A percentile compares a stretch with the other conserved stretches of the same genome.
These are phyloP conservation scores for Tinea trinotella DNA, from an alignment of 2,888 invertebrate genomes.

Conservation along the genomic window DNA sequence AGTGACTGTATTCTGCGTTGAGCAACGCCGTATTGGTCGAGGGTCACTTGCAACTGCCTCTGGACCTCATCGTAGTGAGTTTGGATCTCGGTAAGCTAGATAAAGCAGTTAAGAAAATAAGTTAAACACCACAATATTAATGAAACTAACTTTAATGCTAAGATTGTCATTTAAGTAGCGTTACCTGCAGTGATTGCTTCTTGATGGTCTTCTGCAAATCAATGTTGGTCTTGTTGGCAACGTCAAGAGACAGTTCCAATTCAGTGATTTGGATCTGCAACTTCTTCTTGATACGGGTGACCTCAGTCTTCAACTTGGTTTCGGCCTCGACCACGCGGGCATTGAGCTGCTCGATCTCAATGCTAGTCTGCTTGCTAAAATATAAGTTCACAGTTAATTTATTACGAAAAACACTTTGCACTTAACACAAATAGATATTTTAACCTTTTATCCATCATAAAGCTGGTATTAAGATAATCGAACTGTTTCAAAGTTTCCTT, in stretches of 20 bases:
- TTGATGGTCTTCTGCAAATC: conserved; percentile 98
- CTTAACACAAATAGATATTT: not conserved
- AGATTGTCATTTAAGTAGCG: too few relatives aligned
- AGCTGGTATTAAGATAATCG: conserved; percentile 71
- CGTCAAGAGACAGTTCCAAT: conserved; percentile 95
- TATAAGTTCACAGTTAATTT: not conserved
- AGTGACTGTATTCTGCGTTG: conserved; percentile 92
- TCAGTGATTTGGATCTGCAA: conserved; percentile 97
- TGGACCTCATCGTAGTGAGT: conserved; percentile 97
- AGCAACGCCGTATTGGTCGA: conserved; percentile 93
- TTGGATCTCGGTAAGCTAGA: conserved; percentile 87
- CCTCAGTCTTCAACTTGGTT: conserved; percentile 95
- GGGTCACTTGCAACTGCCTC: conserved; percentile 94
- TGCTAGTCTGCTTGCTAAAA: conserved; percentile 94
- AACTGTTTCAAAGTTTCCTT: conserved; percentile 76
- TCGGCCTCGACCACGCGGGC: conserved; percentile 97
- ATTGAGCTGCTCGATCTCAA: conserved; percentile 96
- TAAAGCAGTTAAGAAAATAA: not conserved
- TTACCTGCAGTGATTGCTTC: conserved; percentile 93
- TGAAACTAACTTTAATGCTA: not conserved
- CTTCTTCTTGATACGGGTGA: conserved; percentile 99
- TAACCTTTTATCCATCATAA: conserved; percentile 78
- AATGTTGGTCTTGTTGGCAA: conserved; percentile 98
- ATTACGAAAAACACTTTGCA: not conserved
- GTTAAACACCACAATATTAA: not conserved